Conservation (phyloP, 2,888 invertebrate species). For the Lathronympha strigana region DNA sequence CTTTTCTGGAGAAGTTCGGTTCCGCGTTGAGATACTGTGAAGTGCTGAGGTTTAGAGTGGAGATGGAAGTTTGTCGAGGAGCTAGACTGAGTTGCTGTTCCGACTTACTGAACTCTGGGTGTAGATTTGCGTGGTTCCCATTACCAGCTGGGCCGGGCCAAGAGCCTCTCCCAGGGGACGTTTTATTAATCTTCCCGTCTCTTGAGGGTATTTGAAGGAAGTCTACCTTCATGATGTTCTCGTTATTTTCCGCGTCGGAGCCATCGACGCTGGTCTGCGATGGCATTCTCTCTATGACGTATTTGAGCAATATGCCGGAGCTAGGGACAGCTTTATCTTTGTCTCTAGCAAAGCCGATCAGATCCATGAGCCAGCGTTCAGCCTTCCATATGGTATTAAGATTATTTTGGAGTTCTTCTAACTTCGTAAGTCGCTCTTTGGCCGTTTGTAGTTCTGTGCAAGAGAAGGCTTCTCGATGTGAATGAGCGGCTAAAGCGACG, state of each 20-base stretch:
- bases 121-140: constrained; percentile 78
- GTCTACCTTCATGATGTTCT: constrained; percentile 76
- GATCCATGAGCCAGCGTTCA: constrained; percentile 98
- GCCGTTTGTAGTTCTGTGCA: constrained; percentile 93
- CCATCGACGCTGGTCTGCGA: constrained; percentile 60
- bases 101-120: constrained; percentile 92
- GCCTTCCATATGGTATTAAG: constrained; percentile 96
- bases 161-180: constrained; percentile 91
- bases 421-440: constrained; percentile 91
- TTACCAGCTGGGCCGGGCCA: constrained; percentile 92
- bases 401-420: constrained; percentile 93
- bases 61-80: constrained; percentile 80
- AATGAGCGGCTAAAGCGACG: constrained; percentile 95
- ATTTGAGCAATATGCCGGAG: constrained; percentile 79
- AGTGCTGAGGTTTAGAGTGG: constrained; percentile 79
- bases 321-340: constrained; percentile 74
- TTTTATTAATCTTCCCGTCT: constrained; percentile 90
- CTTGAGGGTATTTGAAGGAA: constrained; percentile 88
- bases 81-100: constrained; percentile 88
- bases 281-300: constrained; percentile 69
- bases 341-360: constrained; percentile 96
- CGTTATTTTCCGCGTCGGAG: constrained; percentile 69
- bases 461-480: constrained; percentile 97
- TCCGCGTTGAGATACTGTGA: constrained; percentile 84
- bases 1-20: constrained; percentile 75